phyloP scores from a whole-genome alignment of 2,113 vertebrate species.

The Corydoras maculifer region DNA sequence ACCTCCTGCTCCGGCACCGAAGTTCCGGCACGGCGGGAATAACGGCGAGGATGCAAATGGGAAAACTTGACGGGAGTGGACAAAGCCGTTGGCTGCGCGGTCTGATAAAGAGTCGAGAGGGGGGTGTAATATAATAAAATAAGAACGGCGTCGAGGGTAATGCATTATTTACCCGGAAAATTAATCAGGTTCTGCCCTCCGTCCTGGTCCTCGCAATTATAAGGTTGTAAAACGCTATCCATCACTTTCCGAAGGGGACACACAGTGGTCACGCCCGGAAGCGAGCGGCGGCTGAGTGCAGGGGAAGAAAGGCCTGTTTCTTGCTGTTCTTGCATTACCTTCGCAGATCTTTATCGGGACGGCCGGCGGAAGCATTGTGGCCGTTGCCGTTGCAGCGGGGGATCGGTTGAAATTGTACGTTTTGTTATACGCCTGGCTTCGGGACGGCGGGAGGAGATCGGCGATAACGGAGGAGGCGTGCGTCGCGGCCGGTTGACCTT shows the following conservation, averaged over 20 bases:
- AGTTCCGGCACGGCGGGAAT: constrained; percentile 31
- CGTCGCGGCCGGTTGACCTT: constrained; percentile 72
- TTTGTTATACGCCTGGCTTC: constrained; percentile 60
- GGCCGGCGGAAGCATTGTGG: constrained; percentile 65
- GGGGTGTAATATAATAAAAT: no score
- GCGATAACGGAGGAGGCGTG: constrained; percentile 58
- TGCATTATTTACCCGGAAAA: constrained; percentile 55
- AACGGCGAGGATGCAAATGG: constrained; percentile 9
- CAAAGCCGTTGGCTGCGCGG: constrained; percentile 53
- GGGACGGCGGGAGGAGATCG: constrained; percentile 60
- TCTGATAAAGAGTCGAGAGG: constrained; percentile 52
- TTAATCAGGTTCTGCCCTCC: constrained; percentile 54
- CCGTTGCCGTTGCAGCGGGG: constrained; percentile 63
- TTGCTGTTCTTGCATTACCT: constrained; percentile 65
- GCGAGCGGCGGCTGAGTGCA: constrained; percentile 52
- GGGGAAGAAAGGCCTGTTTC: constrained; percentile 62
- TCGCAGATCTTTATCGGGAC: constrained; percentile 72
- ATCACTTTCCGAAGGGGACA: constrained; percentile 55
- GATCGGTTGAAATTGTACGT: constrained; percentile 73
- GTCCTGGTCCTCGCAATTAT: constrained; percentile 58
- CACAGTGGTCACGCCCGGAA: constrained; percentile 54
- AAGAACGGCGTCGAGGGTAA: constrained; percentile 44
- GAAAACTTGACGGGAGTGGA: constrained; percentile 52
- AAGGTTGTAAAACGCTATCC: constrained; percentile 62
- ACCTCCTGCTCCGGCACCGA: constrained; percentile 35